Evolutionary conservation across 2,113 vertebrate species (phyloP), one percentile per base, ranked within the genome.

Genomic region (Tragelaphus imberbis): DNA sequence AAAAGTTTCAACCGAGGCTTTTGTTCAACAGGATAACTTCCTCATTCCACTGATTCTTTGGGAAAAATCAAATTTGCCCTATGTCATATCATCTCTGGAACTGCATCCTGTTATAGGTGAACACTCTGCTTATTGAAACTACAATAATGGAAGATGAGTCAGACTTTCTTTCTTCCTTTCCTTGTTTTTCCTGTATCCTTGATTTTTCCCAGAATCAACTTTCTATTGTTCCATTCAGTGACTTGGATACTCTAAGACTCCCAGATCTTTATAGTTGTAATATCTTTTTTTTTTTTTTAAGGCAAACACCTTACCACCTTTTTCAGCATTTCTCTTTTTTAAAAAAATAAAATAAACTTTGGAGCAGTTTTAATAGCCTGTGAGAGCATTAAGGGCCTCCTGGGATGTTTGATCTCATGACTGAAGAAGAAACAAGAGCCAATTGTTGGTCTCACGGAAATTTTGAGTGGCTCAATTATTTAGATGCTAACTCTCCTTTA

Each of bases 81-180:
- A 14, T 23, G 51, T 92, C 87, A 13, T 80, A 63, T 91, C 89
- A 81, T 96, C 94, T 94, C 56, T 87, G 84, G 84, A 96, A 68
- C 63, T 59, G 84, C 68, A 82, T 86, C 58, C 90, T 96, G 49
- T 92, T 75, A 49, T 16, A 97, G 53, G 58, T 84, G 94, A 91
- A 53, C n/a, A 53, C 23, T 65, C 68, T 93, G 77, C 36, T 86
- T 88, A 1, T 28, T 88, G 10, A 84, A 88, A 30, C 84, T 92
- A 30, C 49, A 63, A 17, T 90, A 80, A 63, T 75, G 58, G 79
- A 91, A 82, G 40, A 82, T 89, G 36, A 97, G 95, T 96, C 94
- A 97, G 96, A 98, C 97, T 98, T 98, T 85, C 95, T 95, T 98
- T 95, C 96, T 95, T 97, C 97, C 95, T 97, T 95, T 30, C 80